Percentiles rank a stretch among this genome's conserved stretches.
Evolutionary conservation across 1,140 invertebrate genomes (phyloP).

Genomic region (Drosophila kikkawai): DNA sequence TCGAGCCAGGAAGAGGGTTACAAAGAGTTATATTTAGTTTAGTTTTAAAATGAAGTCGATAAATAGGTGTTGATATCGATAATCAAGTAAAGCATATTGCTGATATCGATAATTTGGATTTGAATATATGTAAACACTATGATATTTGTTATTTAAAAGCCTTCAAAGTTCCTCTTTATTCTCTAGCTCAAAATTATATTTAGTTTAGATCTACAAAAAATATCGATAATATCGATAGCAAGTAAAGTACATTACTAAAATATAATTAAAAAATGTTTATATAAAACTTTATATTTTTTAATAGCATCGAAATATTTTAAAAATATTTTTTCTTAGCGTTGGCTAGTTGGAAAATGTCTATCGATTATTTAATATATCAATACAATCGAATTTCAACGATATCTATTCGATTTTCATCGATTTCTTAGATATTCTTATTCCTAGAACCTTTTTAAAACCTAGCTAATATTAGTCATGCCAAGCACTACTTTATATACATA

Average conservation of each 20-base stretch:
- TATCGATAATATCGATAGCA: not conserved
- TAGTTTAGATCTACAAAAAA: not conserved
- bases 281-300: no score
- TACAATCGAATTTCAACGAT: not conserved
- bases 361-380: not conserved
- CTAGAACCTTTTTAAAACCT: not conserved
- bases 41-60: not conserved
- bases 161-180: no score
- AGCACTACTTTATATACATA: not conserved
- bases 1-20: conserved; percentile 1
- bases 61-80: not conserved
- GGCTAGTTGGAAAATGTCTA: not conserved
- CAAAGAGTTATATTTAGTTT: not conserved
- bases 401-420: not conserved
- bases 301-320: no score
- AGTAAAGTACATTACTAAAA: not conserved
- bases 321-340: no score
- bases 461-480: not conserved
- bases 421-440: not conserved
- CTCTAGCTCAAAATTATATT: not conserved
- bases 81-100: not conserved
- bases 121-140: no score
- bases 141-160: no score
- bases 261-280: no score
- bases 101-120: not conserved